Evolutionary conservation across 2,888 invertebrate genomes (phyloP).

Genomic region (Dolichomitus sp.): DNA sequence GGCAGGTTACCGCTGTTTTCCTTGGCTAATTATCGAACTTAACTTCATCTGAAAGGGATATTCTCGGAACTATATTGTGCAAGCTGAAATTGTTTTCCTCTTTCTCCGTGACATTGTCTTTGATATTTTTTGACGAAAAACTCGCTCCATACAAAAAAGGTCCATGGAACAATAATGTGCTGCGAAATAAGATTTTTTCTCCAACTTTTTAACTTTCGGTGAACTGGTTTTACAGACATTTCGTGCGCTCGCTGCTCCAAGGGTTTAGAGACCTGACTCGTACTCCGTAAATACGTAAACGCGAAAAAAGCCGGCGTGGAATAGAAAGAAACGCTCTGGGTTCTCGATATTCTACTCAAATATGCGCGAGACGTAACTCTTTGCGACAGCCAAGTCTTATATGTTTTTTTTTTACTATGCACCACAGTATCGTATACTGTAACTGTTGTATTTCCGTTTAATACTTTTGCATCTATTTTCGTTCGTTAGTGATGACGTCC

Average conservation of each 20-base stretch:
- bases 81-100: conserved; percentile 6
- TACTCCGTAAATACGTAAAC: conserved; percentile 65
- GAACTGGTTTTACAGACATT: conserved; percentile 37
- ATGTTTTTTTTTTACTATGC: background rate
- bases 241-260: background rate
- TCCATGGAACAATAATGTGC: conserved; percentile 9
- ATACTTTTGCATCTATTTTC: conserved; percentile 39
- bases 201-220: conserved; percentile 30
- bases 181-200: conserved; percentile 47
- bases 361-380: conserved; percentile 62
- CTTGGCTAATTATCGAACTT: background rate
- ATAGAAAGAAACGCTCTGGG: conserved; percentile 49
- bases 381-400: conserved; percentile 33
- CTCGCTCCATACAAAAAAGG: background rate
- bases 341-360: conserved; percentile 57
- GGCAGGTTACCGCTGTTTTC: background rate
- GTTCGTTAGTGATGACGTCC: conserved; percentile 43
- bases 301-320: conserved; percentile 61
- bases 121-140: conserved; percentile 28
- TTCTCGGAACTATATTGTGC: background rate
- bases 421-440: conserved; percentile 40
- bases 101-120: conserved; percentile 1
- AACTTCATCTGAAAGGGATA: background rate
- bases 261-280: conserved; percentile 14
- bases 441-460: conserved; percentile 55